A percentile compares a stretch with the other conserved stretches of the same genome.
Conservation (phyloP, 92 coral and sea anemone genomes). For the Desmophyllum pertusum region DNA sequence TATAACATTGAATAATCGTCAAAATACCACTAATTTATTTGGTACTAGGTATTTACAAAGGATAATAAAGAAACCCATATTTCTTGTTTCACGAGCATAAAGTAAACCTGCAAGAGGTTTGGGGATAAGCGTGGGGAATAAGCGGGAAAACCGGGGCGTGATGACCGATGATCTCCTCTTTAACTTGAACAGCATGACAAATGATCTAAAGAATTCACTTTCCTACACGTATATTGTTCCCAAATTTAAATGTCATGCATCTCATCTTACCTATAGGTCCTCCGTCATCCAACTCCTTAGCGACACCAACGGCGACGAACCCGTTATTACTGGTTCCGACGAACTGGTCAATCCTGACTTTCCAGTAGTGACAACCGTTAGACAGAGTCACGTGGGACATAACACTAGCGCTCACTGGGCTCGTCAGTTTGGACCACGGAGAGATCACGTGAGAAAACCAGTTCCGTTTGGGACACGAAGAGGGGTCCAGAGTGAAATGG, state of each 20-base stretch:
- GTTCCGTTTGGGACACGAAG: slow-evolving; percentile 77
- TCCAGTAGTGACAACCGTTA: slow-evolving; percentile 89
- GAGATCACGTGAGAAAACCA: slow-evolving; percentile 89
- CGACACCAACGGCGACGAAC: slow-evolving; percentile 77
- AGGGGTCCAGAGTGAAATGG: slow-evolving; percentile 80
- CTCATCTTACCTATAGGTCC: slow-evolving; percentile 49
- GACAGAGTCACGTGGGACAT: slow-evolving; percentile 69
- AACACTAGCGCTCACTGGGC: slow-evolving; percentile 61
- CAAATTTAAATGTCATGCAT: too few species aligned
- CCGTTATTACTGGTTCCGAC: slow-evolving; percentile 69
- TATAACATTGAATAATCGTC: neutral
- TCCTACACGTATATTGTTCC: too few species aligned
- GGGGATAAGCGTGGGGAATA: too few species aligned
- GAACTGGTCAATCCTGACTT: slow-evolving; percentile 80
- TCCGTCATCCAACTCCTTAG: slow-evolving; percentile 48
- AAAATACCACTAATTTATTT: neutral
- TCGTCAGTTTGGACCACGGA: slow-evolving; percentile 70
- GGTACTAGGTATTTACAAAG: neutral
- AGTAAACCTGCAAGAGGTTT: too few species aligned
- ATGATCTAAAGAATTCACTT: too few species aligned
- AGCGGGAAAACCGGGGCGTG: too few species aligned
- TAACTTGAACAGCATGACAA: too few species aligned
- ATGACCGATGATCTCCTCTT: too few species aligned
- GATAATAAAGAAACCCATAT: neutral
- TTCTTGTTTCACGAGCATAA: neutral